Base-by-base conservation (phyloP, 2,113 vertebrate species). In the Megaleporinus macrocephalus region DNA sequence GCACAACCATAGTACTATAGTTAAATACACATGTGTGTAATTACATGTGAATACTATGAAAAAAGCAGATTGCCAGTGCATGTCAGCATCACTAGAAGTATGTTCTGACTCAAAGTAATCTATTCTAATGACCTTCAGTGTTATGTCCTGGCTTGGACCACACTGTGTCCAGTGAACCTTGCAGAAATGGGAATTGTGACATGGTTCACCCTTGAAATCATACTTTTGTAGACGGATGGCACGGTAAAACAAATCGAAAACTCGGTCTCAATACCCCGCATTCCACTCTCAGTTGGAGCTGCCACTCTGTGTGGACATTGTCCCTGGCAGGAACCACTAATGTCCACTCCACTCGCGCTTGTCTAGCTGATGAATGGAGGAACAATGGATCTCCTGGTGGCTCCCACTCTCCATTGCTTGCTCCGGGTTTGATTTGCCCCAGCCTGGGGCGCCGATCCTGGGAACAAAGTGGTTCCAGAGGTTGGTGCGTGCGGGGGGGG, bases 331-430 rank as follows among this genome's bases (percentile, higher is more conserved):
- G 90, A 84, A 94, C 94, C 90, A 88, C 90, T 88, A 85, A 84
- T 95, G 95, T 95, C 92, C 94, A 92, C 91, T 88, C 79, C 51
- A 83, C 78, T 82, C 85, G 88, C 89, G 94, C 92, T 96, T 95
- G 92, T 96, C 92, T 95, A 91, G 92, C 91, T 96, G 95, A 95
- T 96, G 94, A 94, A 92, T 93, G 90, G 89, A 88, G 90, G 88
- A 86, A 95, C 92, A 95, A 94, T 94, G 89, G 91, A 91, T 90
- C 93, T 86, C 90, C 95, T 94, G 91, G 87, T 90, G 90, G 93
- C 83, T 90, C 88, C 87, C 87, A 93, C 92, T 95, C 89, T 93
- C 91, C 87, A 86, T 90, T 62, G 78, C 84, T 89, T 90, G 82
- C 86, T 87, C 83, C 90, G 92, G 90, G 83, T 89, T 90, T 94